Conservation (phyloP, 2,888 invertebrate species). For the Pediacus dermestoides region DNA sequence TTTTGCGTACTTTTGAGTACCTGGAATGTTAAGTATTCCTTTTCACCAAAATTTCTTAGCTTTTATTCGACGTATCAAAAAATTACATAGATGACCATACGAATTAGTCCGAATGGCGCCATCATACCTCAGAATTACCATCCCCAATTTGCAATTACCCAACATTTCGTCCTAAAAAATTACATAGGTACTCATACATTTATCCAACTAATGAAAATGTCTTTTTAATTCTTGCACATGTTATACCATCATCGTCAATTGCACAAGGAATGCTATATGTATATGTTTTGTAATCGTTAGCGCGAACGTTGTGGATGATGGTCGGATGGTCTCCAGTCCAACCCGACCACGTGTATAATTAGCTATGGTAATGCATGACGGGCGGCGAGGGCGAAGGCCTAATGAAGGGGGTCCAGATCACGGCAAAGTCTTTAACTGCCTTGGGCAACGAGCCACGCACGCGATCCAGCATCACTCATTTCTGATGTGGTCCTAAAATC, state of each 20-base stretch:
- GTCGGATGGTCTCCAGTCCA: conserved; percentile 16
- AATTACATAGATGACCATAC: no score
- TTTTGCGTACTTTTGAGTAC: no score
- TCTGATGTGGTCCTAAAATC: no score
- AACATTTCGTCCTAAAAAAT: no score
- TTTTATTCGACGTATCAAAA: no score
- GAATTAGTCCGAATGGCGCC: no score
- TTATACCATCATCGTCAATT: conserved; percentile 15
- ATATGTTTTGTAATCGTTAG: no score
- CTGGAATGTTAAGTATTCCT: no score
- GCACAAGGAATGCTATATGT: conserved; percentile 17
- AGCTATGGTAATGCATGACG: conserved; percentile 49
- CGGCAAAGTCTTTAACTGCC: conserved; percentile 31
- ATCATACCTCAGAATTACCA: no score
- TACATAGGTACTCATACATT: no score
- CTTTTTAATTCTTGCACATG: conserved; percentile 16
- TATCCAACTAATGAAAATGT: conserved; percentile 17
- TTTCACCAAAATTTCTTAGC: no score
- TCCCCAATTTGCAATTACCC: no score
- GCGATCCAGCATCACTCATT: conserved; percentile 31
- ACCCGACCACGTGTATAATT: conserved; percentile 48
- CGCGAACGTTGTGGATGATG: conserved; percentile 14
- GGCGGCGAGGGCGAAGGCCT: conserved; percentile 48
- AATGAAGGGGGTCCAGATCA: conserved; percentile 42
- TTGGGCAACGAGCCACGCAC: conserved; percentile 38